phyloP scores from a whole-genome alignment of 2,797 vertebrate genomes.

The Pantherophis vulpinus region DNA sequence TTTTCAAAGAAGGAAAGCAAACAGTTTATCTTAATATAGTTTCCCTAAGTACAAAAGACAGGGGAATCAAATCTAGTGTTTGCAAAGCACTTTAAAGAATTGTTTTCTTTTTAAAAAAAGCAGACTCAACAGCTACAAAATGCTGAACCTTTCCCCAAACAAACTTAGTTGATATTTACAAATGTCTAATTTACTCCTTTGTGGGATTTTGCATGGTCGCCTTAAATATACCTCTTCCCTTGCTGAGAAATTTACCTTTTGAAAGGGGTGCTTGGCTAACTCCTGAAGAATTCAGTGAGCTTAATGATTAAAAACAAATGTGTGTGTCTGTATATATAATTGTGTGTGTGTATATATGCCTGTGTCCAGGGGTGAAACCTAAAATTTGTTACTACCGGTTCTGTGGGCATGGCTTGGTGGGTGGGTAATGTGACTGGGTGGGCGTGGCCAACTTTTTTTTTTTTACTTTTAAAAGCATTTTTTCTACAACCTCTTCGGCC shows the following conservation, averaged over 20 bases:
- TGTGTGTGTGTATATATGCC: too few relatives aligned
- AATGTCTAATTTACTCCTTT: slow-evolving; percentile 54
- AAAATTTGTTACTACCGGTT: too few relatives aligned
- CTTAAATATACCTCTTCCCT: not conserved
- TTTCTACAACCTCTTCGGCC: too few relatives aligned
- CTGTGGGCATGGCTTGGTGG: too few relatives aligned
- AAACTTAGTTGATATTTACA: slow-evolving; percentile 66
- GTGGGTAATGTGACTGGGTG: too few relatives aligned
- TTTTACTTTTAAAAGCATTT: too few relatives aligned
- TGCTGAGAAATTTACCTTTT: not conserved
- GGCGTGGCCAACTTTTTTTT: too few relatives aligned
- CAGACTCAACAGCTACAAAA: slow-evolving; percentile 23
- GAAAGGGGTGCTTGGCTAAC: not conserved
- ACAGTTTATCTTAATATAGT: slow-evolving; percentile 49
- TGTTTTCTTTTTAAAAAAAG: not conserved
- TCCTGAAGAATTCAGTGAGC: not conserved
- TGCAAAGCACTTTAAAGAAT: slow-evolving; percentile 49
- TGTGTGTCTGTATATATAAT: too few relatives aligned
- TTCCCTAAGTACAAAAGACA: slow-evolving; percentile 53
- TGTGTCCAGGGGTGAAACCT: too few relatives aligned
- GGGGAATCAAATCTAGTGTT: slow-evolving; percentile 45
- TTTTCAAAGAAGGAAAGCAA: slow-evolving; percentile 66
- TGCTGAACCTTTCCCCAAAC: slow-evolving; percentile 55
- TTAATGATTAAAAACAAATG: not conserved
- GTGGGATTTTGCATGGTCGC: slow-evolving; percentile 45